Evolutionary conservation across 1,140 invertebrate genomes (phyloP), one percentile per base, ranked within the genome.

Genomic region (Meloidogyne exigua): DNA sequence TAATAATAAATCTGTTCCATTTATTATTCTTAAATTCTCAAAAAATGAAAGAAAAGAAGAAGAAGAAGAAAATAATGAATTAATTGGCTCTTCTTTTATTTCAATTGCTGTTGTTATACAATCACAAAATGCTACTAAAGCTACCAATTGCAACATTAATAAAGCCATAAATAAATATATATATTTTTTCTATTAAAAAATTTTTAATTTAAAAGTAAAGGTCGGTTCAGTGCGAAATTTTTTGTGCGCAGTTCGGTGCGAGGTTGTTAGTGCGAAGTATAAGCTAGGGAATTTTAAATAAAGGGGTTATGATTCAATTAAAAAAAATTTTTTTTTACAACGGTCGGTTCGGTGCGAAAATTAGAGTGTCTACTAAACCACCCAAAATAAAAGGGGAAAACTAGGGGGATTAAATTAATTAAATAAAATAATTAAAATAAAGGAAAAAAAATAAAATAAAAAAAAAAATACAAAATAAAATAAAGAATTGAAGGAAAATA

Each of bases 161-260:
- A 76, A 42, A 44, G 75, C 42, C 75, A 76, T 76, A 36, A n/a
- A n/a, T n/a, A n/a, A n/a, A n/a, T 18, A 57, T 57, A n/a, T n/a
- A 2, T n/a, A 18, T 18, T 18, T 18, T 49, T 49, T 12, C 13
- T 18, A 49, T 49, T 49, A 18, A 49, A 49, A 49, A 49, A 49
- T 18, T 42, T 42, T 18, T 15, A 49, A 49, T 42, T 18, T 15
- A 49, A 49, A 49, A 49, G 2, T 49, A 18, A 12, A 5, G 39
- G 39, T 42, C 39, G 39, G 39, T 42, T 42, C 39, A 42, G 39
- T 13, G 39, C 39, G 39, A 32, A 32, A 32, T 32, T 32, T 32
- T 32, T 32, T 3, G 7, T 3, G 39, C 3, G 1, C 9, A 11
- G 39, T 42, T 42, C 12, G 12, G 39, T 13, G 39, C 12, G 39